A percentile compares a stretch with the other conserved stretches of the same genome.
Conservation (phyloP, 2,113 vertebrate species). For the Rana temporaria region DNA sequence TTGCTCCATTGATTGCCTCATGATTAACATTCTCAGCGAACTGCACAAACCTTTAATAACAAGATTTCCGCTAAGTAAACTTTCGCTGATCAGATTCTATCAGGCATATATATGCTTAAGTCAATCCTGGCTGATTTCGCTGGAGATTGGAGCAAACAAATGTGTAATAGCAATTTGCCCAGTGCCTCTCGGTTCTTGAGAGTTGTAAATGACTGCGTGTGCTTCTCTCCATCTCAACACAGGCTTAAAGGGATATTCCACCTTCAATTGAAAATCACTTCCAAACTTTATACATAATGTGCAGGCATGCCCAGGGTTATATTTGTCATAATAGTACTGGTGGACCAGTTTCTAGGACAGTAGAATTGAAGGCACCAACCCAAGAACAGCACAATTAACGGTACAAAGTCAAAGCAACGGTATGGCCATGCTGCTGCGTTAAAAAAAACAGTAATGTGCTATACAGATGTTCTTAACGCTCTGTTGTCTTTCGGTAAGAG, state of each 20-base stretch:
- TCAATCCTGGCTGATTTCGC: slow-evolving; percentile 33
- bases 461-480: too few species aligned
- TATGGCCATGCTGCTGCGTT: too few species aligned
- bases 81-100: slow-evolving; percentile 7
- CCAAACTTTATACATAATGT: too few species aligned
- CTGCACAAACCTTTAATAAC: slow-evolving; percentile 22
- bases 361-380: too few species aligned
- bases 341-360: too few species aligned
- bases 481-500: too few species aligned
- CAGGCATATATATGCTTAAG: slow-evolving; percentile 24
- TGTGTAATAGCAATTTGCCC: slow-evolving; percentile 25
- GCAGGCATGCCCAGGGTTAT: too few species aligned
- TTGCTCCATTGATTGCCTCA: slow-evolving; percentile 36
- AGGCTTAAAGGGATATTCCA: slow-evolving; percentile 2
- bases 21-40: slow-evolving; percentile 30
- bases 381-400: too few species aligned
- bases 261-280: too few species aligned
- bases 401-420: too few species aligned
- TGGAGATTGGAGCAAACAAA: slow-evolving; percentile 24
- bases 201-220: neutral
- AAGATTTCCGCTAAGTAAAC: slow-evolving; percentile 33
- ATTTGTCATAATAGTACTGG: too few species aligned
- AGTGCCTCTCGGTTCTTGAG: neutral
- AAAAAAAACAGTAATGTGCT: too few species aligned
- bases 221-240: neutral